Conservation (phyloP, 1,140 invertebrate species). For the Episyrphus balteatus region DNA sequence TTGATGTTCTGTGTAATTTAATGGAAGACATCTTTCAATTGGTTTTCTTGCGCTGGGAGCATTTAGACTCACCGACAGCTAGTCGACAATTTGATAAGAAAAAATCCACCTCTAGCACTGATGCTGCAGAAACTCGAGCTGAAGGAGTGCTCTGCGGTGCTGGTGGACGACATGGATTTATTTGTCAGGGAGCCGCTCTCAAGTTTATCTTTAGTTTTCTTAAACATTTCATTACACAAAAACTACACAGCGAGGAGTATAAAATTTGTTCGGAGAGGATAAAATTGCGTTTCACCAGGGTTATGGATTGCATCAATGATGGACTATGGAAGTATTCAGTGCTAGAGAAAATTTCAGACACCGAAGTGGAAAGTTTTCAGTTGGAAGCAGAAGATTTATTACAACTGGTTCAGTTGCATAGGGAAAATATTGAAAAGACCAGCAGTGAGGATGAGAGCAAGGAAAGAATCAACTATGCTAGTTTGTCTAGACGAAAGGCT, state of each 20-base stretch:
- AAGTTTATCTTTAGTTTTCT: constrained; percentile 23
- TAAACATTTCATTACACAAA: constrained; percentile 25
- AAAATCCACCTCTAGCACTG: background rate
- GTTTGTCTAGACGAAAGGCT: constrained; percentile 19
- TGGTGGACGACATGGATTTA: constrained; percentile 24
- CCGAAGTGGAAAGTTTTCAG: constrained; percentile 1
- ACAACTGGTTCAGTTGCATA: constrained; percentile 23
- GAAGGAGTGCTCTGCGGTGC: constrained; percentile 1
- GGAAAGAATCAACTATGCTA: constrained; percentile 20
- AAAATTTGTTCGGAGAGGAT: constrained; percentile 14
- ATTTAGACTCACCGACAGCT: constrained; percentile 4
- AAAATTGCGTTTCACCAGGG: constrained; percentile 19
- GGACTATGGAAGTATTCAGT: constrained; percentile 26
- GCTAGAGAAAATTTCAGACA: constrained; percentile 25
- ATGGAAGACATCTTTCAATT: constrained; percentile 27
- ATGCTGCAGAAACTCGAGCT: constrained; percentile 6
- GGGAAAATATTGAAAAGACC: constrained; percentile 15
- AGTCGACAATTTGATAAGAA: background rate
- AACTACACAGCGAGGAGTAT: constrained; percentile 28
- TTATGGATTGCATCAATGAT: constrained; percentile 25
- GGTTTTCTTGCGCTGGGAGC: constrained; percentile 31
- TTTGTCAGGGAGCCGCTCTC: constrained; percentile 18
- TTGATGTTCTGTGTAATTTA: constrained; percentile 20
- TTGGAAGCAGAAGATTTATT: constrained; percentile 23
- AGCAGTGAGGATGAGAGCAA: constrained; percentile 32